A percentile compares a stretch with the other conserved stretches of the same genome.
Conservation (phyloP, 2,113 vertebrate genomes). For the Lichenostomus cassidix region DNA sequence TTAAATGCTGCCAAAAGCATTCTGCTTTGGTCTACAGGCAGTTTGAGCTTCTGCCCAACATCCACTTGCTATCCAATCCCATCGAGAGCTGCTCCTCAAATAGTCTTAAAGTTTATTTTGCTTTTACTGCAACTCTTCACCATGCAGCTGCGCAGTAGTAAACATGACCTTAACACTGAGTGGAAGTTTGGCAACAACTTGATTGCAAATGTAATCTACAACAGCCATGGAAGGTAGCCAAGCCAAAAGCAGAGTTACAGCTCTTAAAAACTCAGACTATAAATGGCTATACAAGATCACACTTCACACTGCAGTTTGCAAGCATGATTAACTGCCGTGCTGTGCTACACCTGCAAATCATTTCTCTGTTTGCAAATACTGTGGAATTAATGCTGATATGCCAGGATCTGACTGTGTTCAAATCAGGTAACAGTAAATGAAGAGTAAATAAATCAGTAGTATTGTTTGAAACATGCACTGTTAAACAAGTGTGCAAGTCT, state of each 20-base stretch:
- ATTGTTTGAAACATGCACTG: background rate
- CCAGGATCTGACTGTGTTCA: background rate
- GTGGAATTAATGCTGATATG: background rate
- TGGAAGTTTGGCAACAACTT: conserved; percentile 37
- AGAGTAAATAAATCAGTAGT: background rate
- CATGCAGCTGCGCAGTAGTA: conserved; percentile 24
- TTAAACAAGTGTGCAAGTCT: background rate
- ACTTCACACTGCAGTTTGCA: background rate
- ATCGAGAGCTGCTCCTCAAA: background rate
- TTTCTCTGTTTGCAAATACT: background rate
- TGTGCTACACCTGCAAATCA: background rate
- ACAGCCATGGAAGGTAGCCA: conserved; percentile 8
- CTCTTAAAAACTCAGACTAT: conserved; percentile 45
- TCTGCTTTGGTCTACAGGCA: background rate
- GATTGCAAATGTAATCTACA: conserved; percentile 20
- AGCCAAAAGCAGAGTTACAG: conserved; percentile 39
- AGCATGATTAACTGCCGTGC: background rate
- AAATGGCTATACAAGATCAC: conserved; percentile 29
- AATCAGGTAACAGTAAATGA: background rate
- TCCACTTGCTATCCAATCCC: background rate
- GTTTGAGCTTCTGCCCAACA: conserved; percentile 5
- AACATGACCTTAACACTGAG: conserved; percentile 30
- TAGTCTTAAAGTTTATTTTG: conserved; percentile 33
- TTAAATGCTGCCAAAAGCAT: conserved; percentile 35
- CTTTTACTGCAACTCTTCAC: conserved; percentile 14